These are phyloP conservation scores for Sipha maydis DNA, from an alignment of 2,888 invertebrate species.

Conservation along the genomic window DNA sequence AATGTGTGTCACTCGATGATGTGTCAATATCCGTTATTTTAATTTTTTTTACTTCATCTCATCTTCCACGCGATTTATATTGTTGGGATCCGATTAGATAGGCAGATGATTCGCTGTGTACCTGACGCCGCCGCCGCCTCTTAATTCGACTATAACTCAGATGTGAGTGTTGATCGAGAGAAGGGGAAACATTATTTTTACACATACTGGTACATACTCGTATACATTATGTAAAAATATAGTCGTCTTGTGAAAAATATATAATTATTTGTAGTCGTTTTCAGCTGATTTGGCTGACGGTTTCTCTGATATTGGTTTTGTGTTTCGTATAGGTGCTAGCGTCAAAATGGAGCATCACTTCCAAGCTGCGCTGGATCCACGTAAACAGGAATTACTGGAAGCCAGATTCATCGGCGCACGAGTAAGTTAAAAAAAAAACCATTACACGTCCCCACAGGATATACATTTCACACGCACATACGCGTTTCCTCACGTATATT, in stretches of 20 bases:
- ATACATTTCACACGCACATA: background rate
- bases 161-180: background rate
- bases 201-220: background rate
- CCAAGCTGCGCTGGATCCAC: slow-evolving; percentile 96
- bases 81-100: slow-evolving; percentile 2
- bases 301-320: slow-evolving; percentile 65
- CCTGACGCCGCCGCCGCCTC: background rate
- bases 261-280: slow-evolving; percentile 35
- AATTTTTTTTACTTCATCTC: background rate
- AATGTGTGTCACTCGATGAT: background rate
- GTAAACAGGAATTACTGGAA: slow-evolving; percentile 98
- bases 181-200: background rate
- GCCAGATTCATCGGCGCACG: slow-evolving; percentile 95
- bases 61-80: background rate
- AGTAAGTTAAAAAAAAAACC: slow-evolving; percentile 74
- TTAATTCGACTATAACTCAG: background rate
- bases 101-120: background rate
- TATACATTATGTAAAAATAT: background rate
- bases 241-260: background rate
- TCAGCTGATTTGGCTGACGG: slow-evolving; percentile 53
- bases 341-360: slow-evolving; percentile 97
- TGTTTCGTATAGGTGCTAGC: slow-evolving; percentile 77
- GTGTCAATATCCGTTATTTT: background rate
- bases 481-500: background rate
- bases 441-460: background rate